Base-by-base conservation (phyloP, 2,113 vertebrate species). In the Oryzias melastigma region DNA sequence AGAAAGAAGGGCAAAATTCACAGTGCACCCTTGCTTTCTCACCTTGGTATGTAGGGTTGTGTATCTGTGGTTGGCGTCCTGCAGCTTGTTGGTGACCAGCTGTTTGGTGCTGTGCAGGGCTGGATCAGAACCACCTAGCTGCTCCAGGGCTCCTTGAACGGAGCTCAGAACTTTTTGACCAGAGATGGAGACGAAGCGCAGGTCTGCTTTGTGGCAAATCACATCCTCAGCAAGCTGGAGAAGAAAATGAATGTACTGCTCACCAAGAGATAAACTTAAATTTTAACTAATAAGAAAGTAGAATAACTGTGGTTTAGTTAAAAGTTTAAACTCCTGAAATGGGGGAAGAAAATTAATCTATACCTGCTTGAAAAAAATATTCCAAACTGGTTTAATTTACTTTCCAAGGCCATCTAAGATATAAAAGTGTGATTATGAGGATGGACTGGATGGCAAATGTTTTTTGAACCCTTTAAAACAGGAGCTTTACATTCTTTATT, bases 161-260 rank as follows among this genome's bases (percentile, higher is more conserved):
- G 88, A 93, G 52, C 98, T 95, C 67, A 95, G 87, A 24, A 97
- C 95, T 80, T 99, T 99, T 88, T 98, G 94, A 7, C 95, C 97
- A 0, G 97, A 98, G 85, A 98, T 98, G 64, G 95, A 95, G 5
- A 99, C 91, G 6, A 97, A 99, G 24, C 97, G 92, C 83, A 98
- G 85, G 83, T 99, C 97, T 0, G 97, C 97, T 77, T 99, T 99
- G 91, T 98, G 97, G 70, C 96, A 99, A 83, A 99, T 96, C 0
- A 99, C 93, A 0, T 99, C 97, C 66, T 99, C 97, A 0, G 92
- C 93, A 71, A 98, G 93, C 92, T 92, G 81, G 6, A 68, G n/a
- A 67, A 54, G 1, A 1, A 78, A 0, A 58, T 1, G 0, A 1
- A 19, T 24, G 25, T 3, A 65, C n/a, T 40, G 25, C 55, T 73